Conservation (phyloP, 1,140 invertebrate species). For the Apis cerana region DNA sequence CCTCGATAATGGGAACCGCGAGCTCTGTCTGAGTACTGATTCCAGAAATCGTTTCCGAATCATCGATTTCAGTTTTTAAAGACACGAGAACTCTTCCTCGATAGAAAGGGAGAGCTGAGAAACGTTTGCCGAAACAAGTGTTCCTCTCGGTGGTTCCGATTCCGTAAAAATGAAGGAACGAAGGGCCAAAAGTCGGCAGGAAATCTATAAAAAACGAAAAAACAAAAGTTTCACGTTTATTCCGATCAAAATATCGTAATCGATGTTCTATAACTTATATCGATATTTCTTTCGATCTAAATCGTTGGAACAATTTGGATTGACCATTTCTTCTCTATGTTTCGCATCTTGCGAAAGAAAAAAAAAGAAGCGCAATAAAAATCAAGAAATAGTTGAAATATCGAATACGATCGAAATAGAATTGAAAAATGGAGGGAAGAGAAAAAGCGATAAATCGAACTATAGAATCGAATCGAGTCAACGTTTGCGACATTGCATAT, state of each 20-base stretch:
- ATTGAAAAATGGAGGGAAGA: no score
- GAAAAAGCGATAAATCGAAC: neutral
- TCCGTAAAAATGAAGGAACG: slow-evolving; percentile 87
- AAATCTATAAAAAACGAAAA: slow-evolving; percentile 80
- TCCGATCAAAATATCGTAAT: no score
- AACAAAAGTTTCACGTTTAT: neutral
- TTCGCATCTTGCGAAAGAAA: neutral
- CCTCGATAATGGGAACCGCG: slow-evolving; percentile 79
- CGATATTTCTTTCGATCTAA: neutral
- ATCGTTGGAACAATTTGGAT: neutral
- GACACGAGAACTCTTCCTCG: slow-evolving; percentile 82
- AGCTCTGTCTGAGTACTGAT: slow-evolving; percentile 77
- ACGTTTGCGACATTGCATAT: neutral
- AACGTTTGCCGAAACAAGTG: slow-evolving; percentile 82
- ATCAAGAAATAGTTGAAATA: neutral
- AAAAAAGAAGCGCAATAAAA: neutral
- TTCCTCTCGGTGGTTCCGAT: slow-evolving; percentile 79
- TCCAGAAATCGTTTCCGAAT: slow-evolving; percentile 73
- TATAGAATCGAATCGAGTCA: neutral
- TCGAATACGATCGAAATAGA: no score
- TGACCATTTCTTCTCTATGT: neutral
- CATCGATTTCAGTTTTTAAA: slow-evolving; percentile 82
- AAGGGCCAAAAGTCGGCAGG: slow-evolving; percentile 88
- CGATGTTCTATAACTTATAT: neutral
- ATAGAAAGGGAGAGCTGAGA: slow-evolving; percentile 81